Evolutionary conservation across 92 coral and sea anemone genomes (phyloP), one percentile per base, ranked within the genome.

Genomic region (Montipora capitata): DNA sequence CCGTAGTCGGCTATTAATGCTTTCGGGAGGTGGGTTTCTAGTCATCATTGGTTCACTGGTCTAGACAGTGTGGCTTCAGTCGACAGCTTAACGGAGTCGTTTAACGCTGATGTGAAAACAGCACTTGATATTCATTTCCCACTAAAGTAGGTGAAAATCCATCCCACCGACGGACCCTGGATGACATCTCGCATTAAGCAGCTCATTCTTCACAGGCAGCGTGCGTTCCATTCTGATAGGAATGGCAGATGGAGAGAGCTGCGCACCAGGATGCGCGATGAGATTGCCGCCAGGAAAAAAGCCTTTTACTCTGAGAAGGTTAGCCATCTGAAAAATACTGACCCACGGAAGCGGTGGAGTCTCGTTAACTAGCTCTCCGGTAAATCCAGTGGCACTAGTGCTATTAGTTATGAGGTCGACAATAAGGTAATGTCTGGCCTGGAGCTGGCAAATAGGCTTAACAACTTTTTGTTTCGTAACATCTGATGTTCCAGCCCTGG

Each of bases 211-310:
- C 35, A 27, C 0, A 27, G 63, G 63, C 11, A 57, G 63, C 11
- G 2, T 59, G 66, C 10, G 66, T 59, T 59, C 66, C 66, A 59
- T 59, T 59, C 66, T 59, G 0, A 59, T 59, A 59, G 66, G 66
- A 59, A 59, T 6, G 66, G 66, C 66, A 59, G 66, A 59, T 59
- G 10, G 66, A 59, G 10, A 59, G 66, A 59, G 66, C 35, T 27
- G 35, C 35, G 35, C 35, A 27, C 2, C 35, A 27, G 35, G 58
- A 7, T 12, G 2, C 83, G 71, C 39, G 66, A 43, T n/a, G 90
- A 84, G 84, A 90, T 90, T 62, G 76, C 63, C 59, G 65, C 51
- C 14, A 77, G 89, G 58, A 83, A 89, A 49, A 89, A 82, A 74
- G 67, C 72, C 70, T 63, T 81, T 64, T 82, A 81, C 57, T 56